phyloP scores from a whole-genome alignment of 2,113 vertebrate genomes.

The Platanista minor region DNA sequence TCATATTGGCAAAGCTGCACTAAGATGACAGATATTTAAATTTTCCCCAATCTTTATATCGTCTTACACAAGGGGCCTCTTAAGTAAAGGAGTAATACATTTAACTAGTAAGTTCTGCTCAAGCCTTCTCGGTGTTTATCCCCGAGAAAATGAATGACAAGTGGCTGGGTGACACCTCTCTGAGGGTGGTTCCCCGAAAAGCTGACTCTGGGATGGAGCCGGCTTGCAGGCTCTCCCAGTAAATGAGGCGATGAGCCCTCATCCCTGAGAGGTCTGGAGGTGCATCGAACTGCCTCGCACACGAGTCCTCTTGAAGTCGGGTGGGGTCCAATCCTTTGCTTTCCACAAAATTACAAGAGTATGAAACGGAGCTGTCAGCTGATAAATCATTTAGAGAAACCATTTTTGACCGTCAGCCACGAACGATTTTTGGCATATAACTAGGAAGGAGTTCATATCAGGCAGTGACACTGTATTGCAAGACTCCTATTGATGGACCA shows the following conservation, averaged over 20 bases:
- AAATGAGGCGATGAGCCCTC: not conserved
- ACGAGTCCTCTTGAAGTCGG: not conserved
- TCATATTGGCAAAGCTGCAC: not conserved
- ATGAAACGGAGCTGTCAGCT: not conserved
- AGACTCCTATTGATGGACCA: not conserved
- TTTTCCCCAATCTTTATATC: not conserved
- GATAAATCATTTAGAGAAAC: not conserved
- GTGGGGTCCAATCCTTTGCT: not conserved
- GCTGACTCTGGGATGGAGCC: not conserved
- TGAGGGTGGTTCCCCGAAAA: not conserved
- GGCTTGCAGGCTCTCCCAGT: not conserved
- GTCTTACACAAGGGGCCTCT: not conserved
- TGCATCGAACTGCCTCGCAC: not conserved
- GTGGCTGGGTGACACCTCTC: not conserved
- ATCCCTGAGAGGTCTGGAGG: too few species aligned
- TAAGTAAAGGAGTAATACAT: not conserved
- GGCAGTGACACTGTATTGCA: not conserved
- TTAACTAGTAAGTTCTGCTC: not conserved
- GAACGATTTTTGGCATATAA: not conserved
- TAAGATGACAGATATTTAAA: not conserved
- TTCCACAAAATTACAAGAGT: not conserved
- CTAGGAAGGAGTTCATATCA: not conserved
- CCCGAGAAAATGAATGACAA: not conserved
- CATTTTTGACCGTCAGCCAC: not conserved
- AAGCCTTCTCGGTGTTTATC: not conserved